Conservation (phyloP, 2,113 vertebrate genomes). For the Holacanthus passer region DNA sequence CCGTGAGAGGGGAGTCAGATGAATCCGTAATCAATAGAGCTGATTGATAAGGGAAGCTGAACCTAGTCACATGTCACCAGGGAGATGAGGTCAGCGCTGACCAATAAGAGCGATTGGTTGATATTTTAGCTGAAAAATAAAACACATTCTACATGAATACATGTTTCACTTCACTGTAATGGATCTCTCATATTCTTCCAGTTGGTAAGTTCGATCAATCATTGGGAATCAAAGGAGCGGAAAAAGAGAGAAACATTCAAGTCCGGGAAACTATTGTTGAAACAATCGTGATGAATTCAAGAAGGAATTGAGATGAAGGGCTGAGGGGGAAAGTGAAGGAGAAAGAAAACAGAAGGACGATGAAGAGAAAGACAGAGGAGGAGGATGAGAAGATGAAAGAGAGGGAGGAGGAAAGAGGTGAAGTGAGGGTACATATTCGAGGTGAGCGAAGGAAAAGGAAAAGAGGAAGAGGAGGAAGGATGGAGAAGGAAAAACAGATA, state of each 20-base stretch:
- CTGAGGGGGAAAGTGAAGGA: not conserved
- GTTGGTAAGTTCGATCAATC: not conserved
- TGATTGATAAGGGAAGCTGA: constrained; percentile 5
- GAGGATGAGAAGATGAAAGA: not conserved
- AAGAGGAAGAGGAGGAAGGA: not conserved
- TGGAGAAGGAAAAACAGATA: not conserved
- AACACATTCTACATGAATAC: not conserved
- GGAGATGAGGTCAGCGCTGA: not conserved
- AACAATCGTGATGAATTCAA: not conserved
- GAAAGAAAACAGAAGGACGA: not conserved
- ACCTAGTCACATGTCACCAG: not conserved
- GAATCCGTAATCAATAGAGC: constrained; percentile 38
- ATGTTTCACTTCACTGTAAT: not conserved
- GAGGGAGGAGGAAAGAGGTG: no score
- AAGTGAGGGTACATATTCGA: no score
- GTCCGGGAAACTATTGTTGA: not conserved
- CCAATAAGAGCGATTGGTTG: not conserved
- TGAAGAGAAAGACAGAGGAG: not conserved
- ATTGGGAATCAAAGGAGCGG: not conserved
- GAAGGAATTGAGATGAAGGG: not conserved
- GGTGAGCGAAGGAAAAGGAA: not conserved
- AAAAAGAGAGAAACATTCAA: not conserved
- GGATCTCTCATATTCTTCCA: not conserved
- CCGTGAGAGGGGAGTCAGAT: not conserved
- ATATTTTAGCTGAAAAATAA: not conserved